Evolutionary conservation across 2,888 invertebrate genomes (phyloP), one percentile per base, ranked within the genome.

Genomic region (Latheticus oryzae): DNA sequence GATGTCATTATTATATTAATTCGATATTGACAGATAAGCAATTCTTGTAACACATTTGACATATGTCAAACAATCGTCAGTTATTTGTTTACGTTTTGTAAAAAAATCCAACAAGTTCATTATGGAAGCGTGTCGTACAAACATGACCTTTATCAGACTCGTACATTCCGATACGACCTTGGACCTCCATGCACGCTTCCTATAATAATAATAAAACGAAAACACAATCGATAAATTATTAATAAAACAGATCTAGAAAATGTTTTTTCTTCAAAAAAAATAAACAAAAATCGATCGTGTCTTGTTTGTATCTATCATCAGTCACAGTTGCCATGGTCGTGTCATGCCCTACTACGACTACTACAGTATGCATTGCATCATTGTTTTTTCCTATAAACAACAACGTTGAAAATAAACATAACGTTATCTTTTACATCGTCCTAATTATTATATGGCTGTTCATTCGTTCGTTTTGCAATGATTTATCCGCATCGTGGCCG

Each of bases 131-230:
- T 32, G 45, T 47, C 51, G 42, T 54, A 50, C 35, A 30, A 43
- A 53, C 33, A 24, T 52, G 61, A 58, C 61, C 61, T 61, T 58
- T 61, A 33, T 51, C n/a, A n/a, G n/a, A n/a, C n/a, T n/a, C 51
- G 21, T 11, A 24, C 21, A 12, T 35, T 35, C 33, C 35, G 54
- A 15, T 32, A 40, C 40, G 58, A 56, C 61, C 61, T 61, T 61
- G 61, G 56, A 61, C 58, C 58, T 58, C 40, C 21, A 28, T 42
- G 42, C 35, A 51, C 51, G 57, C 50, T 51, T 51, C 53, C 45
- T 32, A 28, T 26, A 40, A 40, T n/a, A n/a, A n/a, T n/a, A n/a
- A 40, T 12, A n/a, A 17, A 43, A 5, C 19, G 13, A 23, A 9
- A 38, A 47, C 32, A 19, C 33, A 9, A 35, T 52, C 33, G 19